Percentiles rank a stretch among this genome's conserved stretches.
Evolutionary conservation across 1,140 invertebrate genomes (phyloP).

Genomic region (Drosophila miranda): DNA sequence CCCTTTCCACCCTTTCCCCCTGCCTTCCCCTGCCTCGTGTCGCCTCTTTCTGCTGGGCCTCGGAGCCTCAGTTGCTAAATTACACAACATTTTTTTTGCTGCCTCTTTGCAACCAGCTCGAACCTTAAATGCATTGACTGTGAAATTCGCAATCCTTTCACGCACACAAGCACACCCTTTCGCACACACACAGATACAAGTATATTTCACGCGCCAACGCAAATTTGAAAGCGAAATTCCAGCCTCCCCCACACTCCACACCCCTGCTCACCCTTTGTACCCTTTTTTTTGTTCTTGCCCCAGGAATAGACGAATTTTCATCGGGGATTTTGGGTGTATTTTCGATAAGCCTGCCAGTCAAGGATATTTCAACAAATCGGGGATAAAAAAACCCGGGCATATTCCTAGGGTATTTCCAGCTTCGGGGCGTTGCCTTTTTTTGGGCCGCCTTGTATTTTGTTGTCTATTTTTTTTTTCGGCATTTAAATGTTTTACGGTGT

Average conservation of each 20-base stretch:
- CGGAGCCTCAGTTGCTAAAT: slow-evolving; percentile 51
- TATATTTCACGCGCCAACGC: slow-evolving; percentile 74
- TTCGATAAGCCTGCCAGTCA: not conserved
- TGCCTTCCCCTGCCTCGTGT: not conserved
- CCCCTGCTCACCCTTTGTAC: not conserved
- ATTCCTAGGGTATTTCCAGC: no score
- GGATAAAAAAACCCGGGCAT: no score
- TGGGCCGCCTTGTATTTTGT: slow-evolving; percentile 12
- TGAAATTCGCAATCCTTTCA: slow-evolving; percentile 69
- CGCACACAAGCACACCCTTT: slow-evolving; percentile 20
- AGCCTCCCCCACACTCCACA: slow-evolving; percentile 18
- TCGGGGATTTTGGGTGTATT: no score
- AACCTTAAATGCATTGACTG: slow-evolving; percentile 63
- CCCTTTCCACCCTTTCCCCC: not conserved
- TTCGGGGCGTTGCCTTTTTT: no score
- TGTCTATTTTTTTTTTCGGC: slow-evolving; percentile 69
- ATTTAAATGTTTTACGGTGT: slow-evolving; percentile 81
- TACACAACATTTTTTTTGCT: slow-evolving; percentile 42
- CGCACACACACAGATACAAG: slow-evolving; percentile 17
- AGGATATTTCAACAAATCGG: no score
- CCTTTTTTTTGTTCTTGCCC: no score
- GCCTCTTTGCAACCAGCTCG: slow-evolving; percentile 8
- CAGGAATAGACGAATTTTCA: no score
- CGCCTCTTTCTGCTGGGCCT: not conserved
- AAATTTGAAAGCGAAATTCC: slow-evolving; percentile 77